A percentile compares a stretch with the other conserved stretches of the same genome.
Evolutionary conservation across 2,888 invertebrate species (phyloP).

Genomic region (Anorthoa munda): DNA sequence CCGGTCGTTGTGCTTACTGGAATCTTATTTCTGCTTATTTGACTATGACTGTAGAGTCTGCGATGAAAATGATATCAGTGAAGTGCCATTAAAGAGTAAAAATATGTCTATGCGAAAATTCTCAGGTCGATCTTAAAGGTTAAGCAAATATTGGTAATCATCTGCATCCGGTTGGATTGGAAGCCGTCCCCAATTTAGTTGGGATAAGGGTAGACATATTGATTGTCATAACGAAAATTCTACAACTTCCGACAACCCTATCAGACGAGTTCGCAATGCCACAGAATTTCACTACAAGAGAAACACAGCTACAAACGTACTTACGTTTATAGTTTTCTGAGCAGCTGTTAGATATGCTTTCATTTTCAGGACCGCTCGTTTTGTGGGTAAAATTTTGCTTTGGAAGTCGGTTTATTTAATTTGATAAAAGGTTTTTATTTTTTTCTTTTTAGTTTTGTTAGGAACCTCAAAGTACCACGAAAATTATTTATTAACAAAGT

Average conservation of each 20-base stretch:
- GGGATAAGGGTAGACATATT: too few relatives aligned
- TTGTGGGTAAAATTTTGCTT: background rate
- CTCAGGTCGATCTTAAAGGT: too few relatives aligned
- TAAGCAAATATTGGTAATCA: too few relatives aligned
- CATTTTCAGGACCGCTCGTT: background rate
- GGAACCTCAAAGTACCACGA: too few relatives aligned
- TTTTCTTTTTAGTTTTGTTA: too few relatives aligned
- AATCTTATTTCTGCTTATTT: slow-evolving; percentile 23
- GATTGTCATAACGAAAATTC: too few relatives aligned
- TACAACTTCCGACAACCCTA: slow-evolving; percentile 33
- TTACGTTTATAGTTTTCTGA: slow-evolving; percentile 22
- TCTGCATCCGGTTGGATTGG: too few relatives aligned
- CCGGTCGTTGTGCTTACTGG: background rate
- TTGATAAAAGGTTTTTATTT: too few relatives aligned
- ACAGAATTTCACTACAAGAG: slow-evolving; percentile 44
- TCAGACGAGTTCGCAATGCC: slow-evolving; percentile 21
- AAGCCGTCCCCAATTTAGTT: too few relatives aligned
- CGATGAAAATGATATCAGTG: slow-evolving; percentile 9
- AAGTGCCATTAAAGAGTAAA: background rate
- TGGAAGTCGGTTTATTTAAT: too few relatives aligned
- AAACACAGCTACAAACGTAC: slow-evolving; percentile 41
- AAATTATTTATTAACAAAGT: too few relatives aligned
- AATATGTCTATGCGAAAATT: too few relatives aligned
- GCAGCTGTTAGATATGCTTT: slow-evolving; percentile 8
- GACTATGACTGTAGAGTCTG: background rate